Evolutionary conservation across 2,113 vertebrate genomes (phyloP).

Genomic region (Emberiza fucata): DNA sequence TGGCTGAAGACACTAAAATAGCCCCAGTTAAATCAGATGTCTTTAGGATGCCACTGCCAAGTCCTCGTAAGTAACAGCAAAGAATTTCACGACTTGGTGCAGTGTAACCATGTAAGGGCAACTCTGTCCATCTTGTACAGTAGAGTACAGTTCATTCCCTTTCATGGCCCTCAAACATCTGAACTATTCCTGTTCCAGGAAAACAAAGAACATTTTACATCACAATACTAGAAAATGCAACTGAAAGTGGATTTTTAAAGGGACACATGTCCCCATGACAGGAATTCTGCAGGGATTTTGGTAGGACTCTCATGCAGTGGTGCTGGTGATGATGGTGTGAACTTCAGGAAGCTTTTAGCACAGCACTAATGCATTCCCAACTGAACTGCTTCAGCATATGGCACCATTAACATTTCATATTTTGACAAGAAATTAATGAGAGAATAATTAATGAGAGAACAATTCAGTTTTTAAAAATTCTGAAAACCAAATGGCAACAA

Average conservation of each 20-base stretch:
- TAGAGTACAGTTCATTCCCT: slow-evolving; percentile 64
- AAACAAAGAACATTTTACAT: slow-evolving; percentile 47
- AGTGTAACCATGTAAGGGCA: slow-evolving; percentile 74
- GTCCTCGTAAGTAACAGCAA: slow-evolving; percentile 37
- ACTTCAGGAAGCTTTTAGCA: not conserved
- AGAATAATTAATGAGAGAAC: not conserved
- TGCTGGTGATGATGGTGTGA: not conserved
- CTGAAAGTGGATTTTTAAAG: slow-evolving; percentile 26
- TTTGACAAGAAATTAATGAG: not conserved
- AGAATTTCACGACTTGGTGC: slow-evolving; percentile 69
- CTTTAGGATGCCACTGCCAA: slow-evolving; percentile 59
- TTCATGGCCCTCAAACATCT: slow-evolving; percentile 63
- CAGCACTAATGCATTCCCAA: not conserved
- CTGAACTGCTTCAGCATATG: not conserved
- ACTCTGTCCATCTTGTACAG: slow-evolving; percentile 49
- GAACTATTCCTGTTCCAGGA: slow-evolving; percentile 63
- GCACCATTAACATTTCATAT: not conserved
- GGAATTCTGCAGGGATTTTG: not conserved
- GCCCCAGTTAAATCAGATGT: slow-evolving; percentile 25
- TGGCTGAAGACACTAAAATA: slow-evolving; percentile 39
- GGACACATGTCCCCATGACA: not conserved
- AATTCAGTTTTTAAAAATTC: not conserved
- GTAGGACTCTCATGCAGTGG: not conserved
- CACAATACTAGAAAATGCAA: slow-evolving; percentile 24
- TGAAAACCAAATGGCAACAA: not conserved